A percentile compares a stretch with the other conserved stretches of the same genome.
These are phyloP conservation scores for Cyclura pinguis DNA, from an alignment of 2,797 vertebrate species.

Conservation along the genomic window DNA sequence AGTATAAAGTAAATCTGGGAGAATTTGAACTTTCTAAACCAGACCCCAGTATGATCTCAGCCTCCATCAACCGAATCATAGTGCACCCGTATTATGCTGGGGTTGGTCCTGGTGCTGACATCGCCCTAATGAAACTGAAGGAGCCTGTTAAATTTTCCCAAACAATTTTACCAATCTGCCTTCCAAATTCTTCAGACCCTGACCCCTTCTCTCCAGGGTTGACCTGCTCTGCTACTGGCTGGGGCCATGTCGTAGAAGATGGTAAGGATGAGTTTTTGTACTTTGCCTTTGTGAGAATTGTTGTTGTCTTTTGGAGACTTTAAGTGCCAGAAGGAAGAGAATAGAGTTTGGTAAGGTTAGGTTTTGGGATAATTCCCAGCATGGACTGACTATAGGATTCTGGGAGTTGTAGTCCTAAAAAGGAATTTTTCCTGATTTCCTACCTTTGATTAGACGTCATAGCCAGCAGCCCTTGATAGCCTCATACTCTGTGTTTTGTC, in stretches of 20 bases:
- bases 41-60: not conserved
- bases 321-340: too few relatives aligned
- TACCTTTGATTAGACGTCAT: too few relatives aligned
- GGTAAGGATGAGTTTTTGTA: slow-evolving; percentile 47
- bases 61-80: slow-evolving; percentile 39
- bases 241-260: slow-evolving; percentile 58
- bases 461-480: too few relatives aligned
- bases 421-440: too few relatives aligned
- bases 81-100: slow-evolving; percentile 44
- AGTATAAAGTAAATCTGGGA: slow-evolving; percentile 57
- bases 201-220: not conserved
- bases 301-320: not conserved
- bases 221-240: slow-evolving; percentile 69
- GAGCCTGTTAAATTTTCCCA: slow-evolving; percentile 38
- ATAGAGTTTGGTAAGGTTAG: too few relatives aligned
- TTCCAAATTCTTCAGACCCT: slow-evolving; percentile 9
- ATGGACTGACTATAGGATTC: too few relatives aligned
- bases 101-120: slow-evolving; percentile 41
- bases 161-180: slow-evolving; percentile 55
- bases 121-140: slow-evolving; percentile 31
- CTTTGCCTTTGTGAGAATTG: not conserved
- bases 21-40: slow-evolving; percentile 30
- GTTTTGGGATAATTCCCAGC: not conserved
- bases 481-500: too few relatives aligned
- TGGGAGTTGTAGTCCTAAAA: too few relatives aligned